Percentiles rank a stretch among this genome's conserved stretches.
These are phyloP conservation scores for Trissoscelio sp. DNA, from an alignment of 2,888 invertebrate species.

Conservation along the genomic window DNA sequence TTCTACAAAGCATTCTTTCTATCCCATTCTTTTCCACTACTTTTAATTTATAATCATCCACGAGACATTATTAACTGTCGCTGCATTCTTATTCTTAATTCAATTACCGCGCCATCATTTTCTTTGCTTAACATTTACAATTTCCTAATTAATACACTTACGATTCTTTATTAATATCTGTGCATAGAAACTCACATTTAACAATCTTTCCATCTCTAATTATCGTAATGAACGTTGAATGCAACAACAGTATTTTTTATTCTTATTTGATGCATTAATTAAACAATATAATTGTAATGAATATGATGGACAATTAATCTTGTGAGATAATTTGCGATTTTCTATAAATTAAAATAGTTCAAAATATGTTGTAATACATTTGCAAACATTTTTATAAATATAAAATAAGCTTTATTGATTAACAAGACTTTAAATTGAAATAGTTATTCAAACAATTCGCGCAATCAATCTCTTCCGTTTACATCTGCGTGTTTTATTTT, in stretches of 20 bases:
- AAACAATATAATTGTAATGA: constrained; percentile 48
- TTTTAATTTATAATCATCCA: constrained; percentile 17
- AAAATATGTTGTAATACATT: too few relatives aligned
- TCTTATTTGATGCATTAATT: constrained; percentile 42
- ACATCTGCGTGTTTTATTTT: not conserved
- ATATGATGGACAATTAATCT: constrained; percentile 38
- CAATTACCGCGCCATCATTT: constrained; percentile 10
- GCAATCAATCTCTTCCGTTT: not conserved
- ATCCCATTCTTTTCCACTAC: not conserved
- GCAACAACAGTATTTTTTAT: constrained; percentile 38
- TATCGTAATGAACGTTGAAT: not conserved
- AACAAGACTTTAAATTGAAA: not conserved
- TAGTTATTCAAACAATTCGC: too few relatives aligned
- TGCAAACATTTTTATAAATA: too few relatives aligned
- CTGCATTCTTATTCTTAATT: constrained; percentile 33
- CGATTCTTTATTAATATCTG: constrained; percentile 25
- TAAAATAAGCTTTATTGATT: too few relatives aligned
- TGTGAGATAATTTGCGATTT: constrained; percentile 17
- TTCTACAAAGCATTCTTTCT: not conserved
- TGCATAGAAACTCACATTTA: constrained; percentile 12
- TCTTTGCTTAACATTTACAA: constrained; percentile 42
- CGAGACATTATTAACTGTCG: constrained; percentile 19
- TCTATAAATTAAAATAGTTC: constrained; percentile 28
- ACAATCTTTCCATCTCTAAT: not conserved
- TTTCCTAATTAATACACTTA: constrained; percentile 43